phyloP scores from a whole-genome alignment of 2,888 invertebrate species.

The Philereme vetulata region DNA sequence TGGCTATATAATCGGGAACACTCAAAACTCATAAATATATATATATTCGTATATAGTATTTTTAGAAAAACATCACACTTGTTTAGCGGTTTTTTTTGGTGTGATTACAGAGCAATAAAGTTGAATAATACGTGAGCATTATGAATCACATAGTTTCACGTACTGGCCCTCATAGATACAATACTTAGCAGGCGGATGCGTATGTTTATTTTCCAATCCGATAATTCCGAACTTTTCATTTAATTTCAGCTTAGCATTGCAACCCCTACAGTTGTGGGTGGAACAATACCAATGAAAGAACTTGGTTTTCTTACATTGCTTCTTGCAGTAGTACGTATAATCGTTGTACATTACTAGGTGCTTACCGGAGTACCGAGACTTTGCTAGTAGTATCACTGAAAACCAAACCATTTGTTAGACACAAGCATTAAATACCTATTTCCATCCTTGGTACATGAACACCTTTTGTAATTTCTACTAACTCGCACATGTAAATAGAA shows the following conservation, averaged over 20 bases:
- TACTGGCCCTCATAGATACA: conserved; percentile 65
- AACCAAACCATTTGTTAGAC: conserved; percentile 18
- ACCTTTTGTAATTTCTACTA: not conserved
- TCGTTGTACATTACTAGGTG: conserved; percentile 65
- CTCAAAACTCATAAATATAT: no score
- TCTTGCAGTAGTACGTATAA: conserved; percentile 74
- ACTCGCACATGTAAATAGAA: no score
- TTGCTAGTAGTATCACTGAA: conserved; percentile 65
- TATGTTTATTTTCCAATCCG: conserved; percentile 57
- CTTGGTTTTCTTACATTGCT: conserved; percentile 63
- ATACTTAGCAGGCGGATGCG: conserved; percentile 66
- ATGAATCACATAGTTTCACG: conserved; percentile 46
- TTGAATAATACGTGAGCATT: conserved; percentile 2
- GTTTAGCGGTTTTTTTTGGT: not conserved
- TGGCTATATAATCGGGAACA: no score
- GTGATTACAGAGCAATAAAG: not conserved
- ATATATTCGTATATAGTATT: no score
- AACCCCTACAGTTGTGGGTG: conserved; percentile 70
- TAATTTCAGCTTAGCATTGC: conserved; percentile 66
- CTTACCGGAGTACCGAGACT: conserved; percentile 69
- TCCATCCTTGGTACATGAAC: not conserved
- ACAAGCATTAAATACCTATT: no score
- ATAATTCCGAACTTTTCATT: conserved; percentile 61
- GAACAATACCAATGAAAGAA: conserved; percentile 73
- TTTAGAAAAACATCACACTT: no score